phyloP scores from a whole-genome alignment of 2,113 vertebrate genomes.

The Misgurnus anguillicaudatus region DNA sequence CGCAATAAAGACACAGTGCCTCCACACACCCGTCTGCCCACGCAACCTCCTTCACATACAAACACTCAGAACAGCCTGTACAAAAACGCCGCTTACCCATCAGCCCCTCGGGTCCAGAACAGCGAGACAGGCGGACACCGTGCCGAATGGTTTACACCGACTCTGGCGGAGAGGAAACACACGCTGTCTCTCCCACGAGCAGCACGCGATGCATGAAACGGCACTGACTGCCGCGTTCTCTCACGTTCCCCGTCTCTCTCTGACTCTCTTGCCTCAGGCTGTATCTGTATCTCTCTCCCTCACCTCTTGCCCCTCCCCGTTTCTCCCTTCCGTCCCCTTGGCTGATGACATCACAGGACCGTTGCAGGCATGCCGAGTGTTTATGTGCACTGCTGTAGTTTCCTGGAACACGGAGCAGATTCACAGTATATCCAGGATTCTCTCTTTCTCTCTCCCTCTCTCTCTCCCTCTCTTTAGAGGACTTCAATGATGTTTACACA shows the following conservation, averaged over 20 bases:
- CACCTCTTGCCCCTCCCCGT: constrained; percentile 39
- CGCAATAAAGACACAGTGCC: constrained; percentile 42
- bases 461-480: constrained; percentile 41
- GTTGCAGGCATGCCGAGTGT: constrained; percentile 76
- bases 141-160: not conserved
- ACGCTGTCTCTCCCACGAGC: constrained; percentile 12
- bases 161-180: constrained; percentile 1
- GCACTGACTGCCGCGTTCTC: constrained; percentile 63
- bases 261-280: constrained; percentile 48
- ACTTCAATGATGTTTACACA: constrained; percentile 34
- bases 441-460: constrained; percentile 22
- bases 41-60: constrained; percentile 35
- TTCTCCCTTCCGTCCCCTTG: constrained; percentile 45
- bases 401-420: constrained; percentile 59
- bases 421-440: constrained; percentile 58
- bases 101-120: constrained; percentile 60
- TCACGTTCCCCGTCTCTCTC: constrained; percentile 63
- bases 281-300: constrained; percentile 59
- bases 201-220: constrained; percentile 2
- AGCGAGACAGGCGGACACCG: constrained; percentile 28
- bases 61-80: constrained; percentile 20
- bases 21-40: constrained; percentile 44
- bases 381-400: constrained; percentile 66
- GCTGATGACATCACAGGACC: constrained; percentile 75
- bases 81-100: constrained; percentile 72